Evolutionary conservation across 2,113 vertebrate genomes (phyloP).

Genomic region (Perccottus glenii): DNA sequence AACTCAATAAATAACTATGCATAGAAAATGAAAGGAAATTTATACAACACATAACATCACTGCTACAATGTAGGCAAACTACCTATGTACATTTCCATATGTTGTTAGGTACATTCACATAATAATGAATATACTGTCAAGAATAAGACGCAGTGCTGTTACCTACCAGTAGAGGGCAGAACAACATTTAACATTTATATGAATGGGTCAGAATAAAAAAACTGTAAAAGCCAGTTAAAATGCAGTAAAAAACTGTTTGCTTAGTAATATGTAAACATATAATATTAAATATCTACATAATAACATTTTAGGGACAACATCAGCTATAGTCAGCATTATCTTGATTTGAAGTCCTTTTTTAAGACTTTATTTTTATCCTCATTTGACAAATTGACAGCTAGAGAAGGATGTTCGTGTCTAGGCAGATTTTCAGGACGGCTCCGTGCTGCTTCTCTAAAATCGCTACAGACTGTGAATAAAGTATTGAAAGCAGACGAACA

Average conservation of each 20-base stretch:
- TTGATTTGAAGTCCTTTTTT: neutral
- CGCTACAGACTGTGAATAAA: neutral
- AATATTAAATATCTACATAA: neutral
- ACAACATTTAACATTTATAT: constrained; percentile 10
- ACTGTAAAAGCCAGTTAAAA: neutral
- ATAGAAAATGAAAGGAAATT: too few species aligned
- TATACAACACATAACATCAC: too few species aligned
- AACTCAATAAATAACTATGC: neutral
- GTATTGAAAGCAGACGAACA: constrained; percentile 4
- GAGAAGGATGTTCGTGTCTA: neutral
- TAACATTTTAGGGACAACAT: constrained; percentile 13
- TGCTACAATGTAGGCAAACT: too few species aligned
- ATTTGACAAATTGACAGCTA: neutral
- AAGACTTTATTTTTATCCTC: neutral
- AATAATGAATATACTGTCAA: neutral
- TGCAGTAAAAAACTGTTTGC: neutral
- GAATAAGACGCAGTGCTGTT: constrained; percentile 13
- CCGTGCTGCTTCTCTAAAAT: constrained; percentile 4
- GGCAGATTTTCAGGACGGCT: neutral
- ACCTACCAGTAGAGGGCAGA: constrained; percentile 57
- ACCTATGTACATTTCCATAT: rapidly evolving
- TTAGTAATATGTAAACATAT: neutral
- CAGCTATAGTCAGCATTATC: neutral
- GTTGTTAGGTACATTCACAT: neutral
- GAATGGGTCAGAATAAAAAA: neutral